phyloP scores from a whole-genome alignment of 2,888 invertebrate genomes.

The Aspidiotus destructor region DNA sequence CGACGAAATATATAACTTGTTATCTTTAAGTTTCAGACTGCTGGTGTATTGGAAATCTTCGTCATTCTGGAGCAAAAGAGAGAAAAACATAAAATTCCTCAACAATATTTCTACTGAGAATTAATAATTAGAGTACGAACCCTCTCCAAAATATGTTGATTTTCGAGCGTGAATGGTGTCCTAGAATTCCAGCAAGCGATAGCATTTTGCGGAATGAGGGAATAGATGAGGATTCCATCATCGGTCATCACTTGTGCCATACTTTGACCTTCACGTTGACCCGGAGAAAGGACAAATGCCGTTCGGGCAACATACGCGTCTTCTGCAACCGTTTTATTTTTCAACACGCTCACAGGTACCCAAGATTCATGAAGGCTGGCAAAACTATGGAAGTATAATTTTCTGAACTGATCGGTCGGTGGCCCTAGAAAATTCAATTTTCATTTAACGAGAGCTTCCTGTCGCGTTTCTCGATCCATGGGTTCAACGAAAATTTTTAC shows the following conservation, averaged over 20 bases:
- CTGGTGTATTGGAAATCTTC: no score
- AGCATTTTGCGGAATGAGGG: slow-evolving; percentile 41
- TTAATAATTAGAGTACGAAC: no score
- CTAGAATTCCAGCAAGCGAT: slow-evolving; percentile 42
- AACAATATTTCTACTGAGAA: no score
- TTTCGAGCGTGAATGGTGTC: no score
- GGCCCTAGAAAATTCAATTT: slow-evolving; percentile 35
- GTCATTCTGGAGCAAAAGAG: no score
- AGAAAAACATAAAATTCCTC: no score
- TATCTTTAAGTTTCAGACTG: no score
- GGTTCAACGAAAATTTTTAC: slow-evolving; percentile 40
- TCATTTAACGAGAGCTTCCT: no score
- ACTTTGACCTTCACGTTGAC: slow-evolving; percentile 55
- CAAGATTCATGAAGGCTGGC: slow-evolving; percentile 57
- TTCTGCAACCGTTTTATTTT: slow-evolving; percentile 43
- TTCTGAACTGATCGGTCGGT: slow-evolving; percentile 44
- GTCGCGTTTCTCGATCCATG: no score
- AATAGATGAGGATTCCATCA: slow-evolving; percentile 41
- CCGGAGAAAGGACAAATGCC: slow-evolving; percentile 47
- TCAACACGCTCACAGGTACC: slow-evolving; percentile 52
- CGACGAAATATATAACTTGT: no score
- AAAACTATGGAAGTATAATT: slow-evolving; percentile 59
- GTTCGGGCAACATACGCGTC: slow-evolving; percentile 35
- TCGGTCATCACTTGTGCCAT: slow-evolving; percentile 50
- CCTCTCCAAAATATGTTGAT: no score